These are phyloP conservation scores for Ochotona princeps DNA, from an alignment of 2,113 vertebrate genomes.

Conservation along the genomic window DNA sequence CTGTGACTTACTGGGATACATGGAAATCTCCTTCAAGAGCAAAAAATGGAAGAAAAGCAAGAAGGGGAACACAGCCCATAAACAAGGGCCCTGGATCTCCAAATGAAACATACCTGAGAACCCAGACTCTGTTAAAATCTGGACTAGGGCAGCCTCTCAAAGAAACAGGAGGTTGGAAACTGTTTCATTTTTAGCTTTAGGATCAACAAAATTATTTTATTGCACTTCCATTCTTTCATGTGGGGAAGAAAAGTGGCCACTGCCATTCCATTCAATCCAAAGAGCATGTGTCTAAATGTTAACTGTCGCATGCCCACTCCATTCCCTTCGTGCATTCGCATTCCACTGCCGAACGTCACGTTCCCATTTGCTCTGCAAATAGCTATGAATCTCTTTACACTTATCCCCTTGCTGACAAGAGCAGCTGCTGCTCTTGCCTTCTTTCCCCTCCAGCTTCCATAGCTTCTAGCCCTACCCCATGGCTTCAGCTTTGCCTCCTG, in stretches of 20 bases:
- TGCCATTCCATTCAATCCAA: constrained; percentile 85
- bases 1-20: not conserved
- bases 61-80: not conserved
- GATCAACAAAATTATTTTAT: not conserved
- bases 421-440: constrained; percentile 89
- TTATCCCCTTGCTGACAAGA: constrained; percentile 89
- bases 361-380: constrained; percentile 91
- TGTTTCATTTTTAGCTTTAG: not conserved
- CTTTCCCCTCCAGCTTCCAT: constrained; percentile 9
- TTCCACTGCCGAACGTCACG: constrained; percentile 90
- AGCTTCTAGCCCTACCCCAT: constrained; percentile 47
- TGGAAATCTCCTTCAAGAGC: not conserved
- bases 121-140: not conserved
- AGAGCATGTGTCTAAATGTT: constrained; percentile 84
- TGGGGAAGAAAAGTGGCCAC: not conserved
- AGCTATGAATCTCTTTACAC: constrained; percentile 92
- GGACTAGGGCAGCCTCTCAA: not conserved
- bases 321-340: constrained; percentile 89
- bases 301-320: constrained; percentile 85
- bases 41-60: not conserved
- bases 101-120: not conserved
- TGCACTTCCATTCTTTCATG: not conserved
- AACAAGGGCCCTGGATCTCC: not conserved
- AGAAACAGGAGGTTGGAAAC: not conserved
- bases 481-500: constrained; percentile 64